Evolutionary conservation across 1,140 invertebrate genomes (phyloP).

Genomic region (Rhopalosiphum padi): DNA sequence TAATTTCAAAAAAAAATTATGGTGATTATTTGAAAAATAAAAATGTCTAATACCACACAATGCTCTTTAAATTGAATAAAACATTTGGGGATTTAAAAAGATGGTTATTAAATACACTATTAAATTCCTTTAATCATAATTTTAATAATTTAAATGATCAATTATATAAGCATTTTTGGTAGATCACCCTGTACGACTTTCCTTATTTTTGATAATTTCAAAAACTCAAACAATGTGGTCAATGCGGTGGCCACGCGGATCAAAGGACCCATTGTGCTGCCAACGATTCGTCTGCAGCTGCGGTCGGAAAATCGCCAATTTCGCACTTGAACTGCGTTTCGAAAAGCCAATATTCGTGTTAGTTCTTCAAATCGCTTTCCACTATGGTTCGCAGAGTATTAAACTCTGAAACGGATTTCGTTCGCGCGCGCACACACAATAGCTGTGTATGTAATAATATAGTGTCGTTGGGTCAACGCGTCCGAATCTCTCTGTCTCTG

Average conservation of each 20-base stretch:
- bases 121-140: no score
- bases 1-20: no score
- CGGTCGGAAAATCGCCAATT: constrained; percentile 42
- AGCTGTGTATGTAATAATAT: neutral
- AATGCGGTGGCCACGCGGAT: neutral
- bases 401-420: constrained; percentile 41
- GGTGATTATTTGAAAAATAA: no score
- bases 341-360: constrained; percentile 34
- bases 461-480: no score
- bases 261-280: constrained; percentile 14
- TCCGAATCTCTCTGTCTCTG: neutral
- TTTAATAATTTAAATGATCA: no score
- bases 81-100: no score
- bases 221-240: constrained; percentile 44
- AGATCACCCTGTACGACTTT: no score
- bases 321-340: constrained; percentile 44
- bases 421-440: neutral
- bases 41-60: no score
- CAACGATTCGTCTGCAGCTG: neutral
- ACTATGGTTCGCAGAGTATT: constrained; percentile 16
- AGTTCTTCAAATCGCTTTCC: constrained; percentile 43
- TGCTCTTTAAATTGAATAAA: no score
- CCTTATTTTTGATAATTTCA: neutral
- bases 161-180: no score
- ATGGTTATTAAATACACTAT: no score